Base-by-base conservation (phyloP, 2,888 invertebrate genomes). In the Orthosia gracilis region DNA sequence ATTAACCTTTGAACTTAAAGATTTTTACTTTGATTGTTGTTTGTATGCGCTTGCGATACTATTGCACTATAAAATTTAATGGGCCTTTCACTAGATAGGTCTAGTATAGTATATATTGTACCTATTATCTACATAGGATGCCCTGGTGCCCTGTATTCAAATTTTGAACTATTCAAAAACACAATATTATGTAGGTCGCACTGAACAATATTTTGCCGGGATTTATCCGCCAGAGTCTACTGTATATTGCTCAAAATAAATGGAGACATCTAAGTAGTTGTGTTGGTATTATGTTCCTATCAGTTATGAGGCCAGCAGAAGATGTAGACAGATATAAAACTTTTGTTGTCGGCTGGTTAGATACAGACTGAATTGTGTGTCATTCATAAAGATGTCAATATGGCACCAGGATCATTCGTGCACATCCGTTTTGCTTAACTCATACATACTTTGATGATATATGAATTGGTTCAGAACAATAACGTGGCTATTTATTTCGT, bases 321-420 rank as follows among this genome's bases (percentile, higher is more conserved):
- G 66, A 55, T 13, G 54, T 65, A 31, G 45, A 11, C 49, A 61
- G 40, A 59, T 13, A 76, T 66, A 52, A 63, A 77, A 82, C 64
- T 57, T 50, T 77, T 82, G 65, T 58, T 69, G 66, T 66, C 49
- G 58, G 57, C 54, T 67, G 54, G 68, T 83, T 61, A 58, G 50
- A 71, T 71, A 64, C 69, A 63, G 67, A 58, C 80, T 79, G 74
- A 79, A 79, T 69, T 79, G 67, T 88, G 88, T 88, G 89, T 88
- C 90, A 92, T 93, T 91, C 92, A 92, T 94, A 94, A 94, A 94
- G 86, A 94, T 93, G 93, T 89, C 93, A 94, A 92, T 94, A 90
- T 88, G 88, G 88, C 91, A 91, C 89, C 83, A 91, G 91, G 93
- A 93, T 94, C 94, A 94, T 92, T 93, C 91, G 91, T 88, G 92